A percentile compares a stretch with the other conserved stretches of the same genome.
These are phyloP conservation scores for Proales similis DNA, from an alignment of 1,140 invertebrate species.

Conservation along the genomic window DNA sequence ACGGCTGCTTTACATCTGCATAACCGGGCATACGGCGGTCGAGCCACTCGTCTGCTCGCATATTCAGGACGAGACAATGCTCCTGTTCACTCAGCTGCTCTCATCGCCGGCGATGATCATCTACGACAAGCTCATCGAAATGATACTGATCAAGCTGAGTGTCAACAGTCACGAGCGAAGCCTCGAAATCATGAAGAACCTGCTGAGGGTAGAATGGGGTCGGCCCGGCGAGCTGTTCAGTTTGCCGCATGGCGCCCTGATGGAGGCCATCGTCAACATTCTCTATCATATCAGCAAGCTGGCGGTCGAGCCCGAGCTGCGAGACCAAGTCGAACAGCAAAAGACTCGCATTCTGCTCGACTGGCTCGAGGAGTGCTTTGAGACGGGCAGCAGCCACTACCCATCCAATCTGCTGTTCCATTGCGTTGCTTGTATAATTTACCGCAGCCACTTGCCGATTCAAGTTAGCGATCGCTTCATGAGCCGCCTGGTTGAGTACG, in stretches of 20 bases:
- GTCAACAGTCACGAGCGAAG: conserved; percentile 49
- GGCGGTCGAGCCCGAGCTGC: conserved; percentile 54
- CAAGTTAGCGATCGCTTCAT: neutral
- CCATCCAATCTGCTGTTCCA: conserved; percentile 19
- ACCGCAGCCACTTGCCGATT: neutral
- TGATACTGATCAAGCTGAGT: conserved; percentile 52
- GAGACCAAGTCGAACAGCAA: conserved; percentile 35
- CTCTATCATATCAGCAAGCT: conserved; percentile 68
- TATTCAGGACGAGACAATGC: conserved; percentile 57
- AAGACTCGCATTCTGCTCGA: neutral
- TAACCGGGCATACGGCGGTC: conserved; percentile 56
- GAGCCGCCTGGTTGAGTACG: neutral
- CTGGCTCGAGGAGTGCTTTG: neutral
- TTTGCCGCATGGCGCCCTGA: conserved; percentile 45
- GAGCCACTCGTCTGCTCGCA: conserved; percentile 41
- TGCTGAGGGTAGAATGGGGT: conserved; percentile 42
- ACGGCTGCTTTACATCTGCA: conserved; percentile 62
- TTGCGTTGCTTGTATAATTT: conserved; percentile 27
- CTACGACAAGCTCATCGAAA: conserved; percentile 50
- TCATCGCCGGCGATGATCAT: conserved; percentile 60
- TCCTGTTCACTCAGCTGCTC: conserved; percentile 65
- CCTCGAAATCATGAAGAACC: conserved; percentile 48
- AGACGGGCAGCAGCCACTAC: neutral
- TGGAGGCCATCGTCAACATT: conserved; percentile 61
- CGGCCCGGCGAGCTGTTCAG: neutral